phyloP scores from a whole-genome alignment of 1,140 invertebrate species.

The Lepidurus couesii region DNA sequence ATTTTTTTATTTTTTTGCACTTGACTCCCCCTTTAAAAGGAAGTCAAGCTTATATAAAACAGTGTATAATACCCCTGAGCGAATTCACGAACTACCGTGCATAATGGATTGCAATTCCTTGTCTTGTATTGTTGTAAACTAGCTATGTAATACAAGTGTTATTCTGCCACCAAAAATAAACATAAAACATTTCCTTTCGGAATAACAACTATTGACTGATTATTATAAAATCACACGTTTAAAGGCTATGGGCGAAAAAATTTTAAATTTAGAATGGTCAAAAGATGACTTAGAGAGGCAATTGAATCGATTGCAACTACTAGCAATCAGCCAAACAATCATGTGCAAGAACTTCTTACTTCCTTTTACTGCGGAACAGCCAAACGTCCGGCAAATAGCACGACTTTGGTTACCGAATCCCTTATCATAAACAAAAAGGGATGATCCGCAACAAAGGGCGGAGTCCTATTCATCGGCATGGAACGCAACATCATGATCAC shows the following conservation, averaged over 20 bases:
- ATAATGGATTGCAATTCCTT: background rate
- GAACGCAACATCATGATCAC: constrained; percentile 13
- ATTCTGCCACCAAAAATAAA: background rate
- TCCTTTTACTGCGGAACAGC: constrained; percentile 23
- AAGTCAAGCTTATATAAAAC: background rate
- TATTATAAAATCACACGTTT: background rate
- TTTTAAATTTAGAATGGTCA: background rate
- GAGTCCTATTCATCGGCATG: constrained; percentile 15
- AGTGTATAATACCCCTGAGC: background rate
- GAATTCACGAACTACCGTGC: background rate
- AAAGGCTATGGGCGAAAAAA: background rate
- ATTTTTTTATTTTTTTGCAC: no score
- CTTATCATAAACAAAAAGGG: constrained; percentile 40
- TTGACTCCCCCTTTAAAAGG: background rate
- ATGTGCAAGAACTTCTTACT: background rate
- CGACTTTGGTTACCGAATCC: constrained; percentile 35
- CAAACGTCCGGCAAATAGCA: constrained; percentile 32
- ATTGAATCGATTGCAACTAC: background rate
- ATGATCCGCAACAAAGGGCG: constrained; percentile 37
- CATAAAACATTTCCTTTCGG: background rate
- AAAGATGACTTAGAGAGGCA: background rate
- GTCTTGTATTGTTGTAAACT: background rate
- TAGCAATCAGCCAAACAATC: background rate
- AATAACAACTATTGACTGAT: background rate
- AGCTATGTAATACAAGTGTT: background rate